Conservation (phyloP, 2,888 invertebrate genomes). For the Zygogramma bicolorata region DNA sequence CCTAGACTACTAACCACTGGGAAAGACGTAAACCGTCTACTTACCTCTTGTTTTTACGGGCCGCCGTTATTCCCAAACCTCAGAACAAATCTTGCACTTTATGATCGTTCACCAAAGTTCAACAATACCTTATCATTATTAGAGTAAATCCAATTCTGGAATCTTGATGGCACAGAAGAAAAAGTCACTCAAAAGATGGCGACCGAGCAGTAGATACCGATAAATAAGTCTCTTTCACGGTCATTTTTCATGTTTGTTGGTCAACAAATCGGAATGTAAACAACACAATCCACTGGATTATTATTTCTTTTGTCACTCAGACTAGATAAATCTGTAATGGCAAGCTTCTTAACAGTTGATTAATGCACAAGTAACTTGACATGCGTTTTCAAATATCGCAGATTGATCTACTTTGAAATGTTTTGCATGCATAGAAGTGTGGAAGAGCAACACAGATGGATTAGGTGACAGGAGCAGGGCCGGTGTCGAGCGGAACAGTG, state of each 20-base stretch:
- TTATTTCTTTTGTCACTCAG: constrained; percentile 42
- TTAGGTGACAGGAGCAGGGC: constrained; percentile 66
- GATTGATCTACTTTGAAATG: constrained; percentile 67
- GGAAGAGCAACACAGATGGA: constrained; percentile 62
- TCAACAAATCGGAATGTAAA: constrained; percentile 62
- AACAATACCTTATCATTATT: constrained; percentile 56
- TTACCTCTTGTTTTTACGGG: constrained; percentile 43
- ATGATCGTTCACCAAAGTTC: constrained; percentile 51
- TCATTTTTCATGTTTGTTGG: constrained; percentile 65
- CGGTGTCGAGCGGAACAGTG: constrained; percentile 59
- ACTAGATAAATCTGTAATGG: constrained; percentile 32
- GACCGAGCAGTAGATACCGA: constrained; percentile 69
- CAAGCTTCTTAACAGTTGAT: constrained; percentile 37
- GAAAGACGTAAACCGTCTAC: constrained; percentile 29
- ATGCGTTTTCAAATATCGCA: constrained; percentile 64
- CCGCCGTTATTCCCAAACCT: constrained; percentile 34
- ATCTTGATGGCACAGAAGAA: constrained; percentile 56
- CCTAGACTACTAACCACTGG: constrained; percentile 13
- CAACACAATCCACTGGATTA: constrained; percentile 51
- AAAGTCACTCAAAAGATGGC: constrained; percentile 73
- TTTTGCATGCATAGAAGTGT: constrained; percentile 65
- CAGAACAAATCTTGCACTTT: constrained; percentile 41
- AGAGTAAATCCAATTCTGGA: constrained; percentile 56
- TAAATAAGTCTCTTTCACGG: constrained; percentile 68
- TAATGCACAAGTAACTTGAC: constrained; percentile 57